phyloP scores from a whole-genome alignment of 1,140 invertebrate genomes.

The Lucilia sericata region DNA sequence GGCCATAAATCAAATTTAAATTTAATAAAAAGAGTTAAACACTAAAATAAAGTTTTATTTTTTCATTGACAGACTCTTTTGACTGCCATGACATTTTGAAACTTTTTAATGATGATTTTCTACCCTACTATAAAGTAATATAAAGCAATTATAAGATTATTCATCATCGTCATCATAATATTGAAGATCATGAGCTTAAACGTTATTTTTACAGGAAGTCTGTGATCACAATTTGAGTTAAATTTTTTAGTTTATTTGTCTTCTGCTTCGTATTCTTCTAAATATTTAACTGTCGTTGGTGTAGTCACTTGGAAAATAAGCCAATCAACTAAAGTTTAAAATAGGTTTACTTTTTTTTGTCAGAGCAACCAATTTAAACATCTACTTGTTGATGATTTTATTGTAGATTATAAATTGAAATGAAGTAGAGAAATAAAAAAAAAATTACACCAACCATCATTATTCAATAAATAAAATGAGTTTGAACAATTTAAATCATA shows the following conservation, averaged over 20 bases:
- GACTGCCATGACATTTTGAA: slow-evolving; percentile 1
- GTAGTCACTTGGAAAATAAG: not conserved
- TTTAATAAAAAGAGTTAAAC: not conserved
- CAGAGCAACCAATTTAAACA: not conserved
- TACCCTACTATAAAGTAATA: not conserved
- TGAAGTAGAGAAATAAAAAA: not conserved
- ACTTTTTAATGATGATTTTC: not conserved
- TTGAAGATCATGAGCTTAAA: slow-evolving; percentile 1
- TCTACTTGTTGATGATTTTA: not conserved
- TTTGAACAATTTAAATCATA: not conserved
- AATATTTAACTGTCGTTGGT: not conserved
- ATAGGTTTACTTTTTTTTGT: not conserved
- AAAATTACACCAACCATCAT: not conserved
- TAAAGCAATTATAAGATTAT: not conserved
- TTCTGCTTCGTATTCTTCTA: not conserved
- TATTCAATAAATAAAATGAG: slow-evolving; percentile 1
- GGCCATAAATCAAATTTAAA: slow-evolving; percentile 14
- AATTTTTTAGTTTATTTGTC: not conserved
- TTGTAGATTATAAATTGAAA: not conserved
- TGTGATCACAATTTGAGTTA: slow-evolving; percentile 3
- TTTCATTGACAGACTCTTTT: not conserved
- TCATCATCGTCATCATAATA: not conserved
- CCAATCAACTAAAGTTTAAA: not conserved
- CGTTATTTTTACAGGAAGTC: not conserved
- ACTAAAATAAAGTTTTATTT: not conserved